Base-by-base conservation (phyloP, 2,888 invertebrate genomes). In the Microctonus brassicae region DNA sequence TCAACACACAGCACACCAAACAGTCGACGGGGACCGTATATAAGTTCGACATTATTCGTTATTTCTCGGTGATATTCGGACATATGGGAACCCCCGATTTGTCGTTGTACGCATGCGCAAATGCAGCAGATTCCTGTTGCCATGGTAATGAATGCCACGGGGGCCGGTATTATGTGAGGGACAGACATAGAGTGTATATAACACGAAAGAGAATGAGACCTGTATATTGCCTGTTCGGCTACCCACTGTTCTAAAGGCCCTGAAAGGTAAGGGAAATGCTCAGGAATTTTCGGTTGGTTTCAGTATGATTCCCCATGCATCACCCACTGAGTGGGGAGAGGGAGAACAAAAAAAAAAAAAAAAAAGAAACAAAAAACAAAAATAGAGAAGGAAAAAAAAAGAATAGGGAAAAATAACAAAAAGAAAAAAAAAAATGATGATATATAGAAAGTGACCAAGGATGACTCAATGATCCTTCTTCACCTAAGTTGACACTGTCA, bases 141-240 rank as follows among this genome's bases (percentile, higher is more conserved):
- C 78, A 80, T 80, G 80, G 80, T 61, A 73, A 79, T 77, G 75
- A 71, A 72, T 74, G 76, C 76, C 67, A 69, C 63, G 47, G 64
- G 71, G 42, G 36, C 69, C 47, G 7, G 42, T 52, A 24, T 13
- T 55, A 26, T 52, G 52, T 39, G 47, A 17, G n/a, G n/a, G 39
- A 39, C 13, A 39, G n/a, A 39, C 13, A n/a, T 39, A 0, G n/a
- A 39, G 11, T 39, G 3, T n/a, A 39, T n/a, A 6, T n/a, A 39
- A 39, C n/a, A n/a, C n/a, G 0, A 11, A 11, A 47, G 47, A 47
- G 47, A 20, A 47, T 47, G 17, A 6, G 17, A 47, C 9, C 17
- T n/a, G n/a, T n/a, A n/a, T 17, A 47, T 47, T 17, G 17, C 58
- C 57, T 58, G 47, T 47, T 67, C 62, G 63, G 67, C 68, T 33